Conservation (phyloP, 1,140 invertebrate genomes). For the Neocloeon triangulifer region DNA sequence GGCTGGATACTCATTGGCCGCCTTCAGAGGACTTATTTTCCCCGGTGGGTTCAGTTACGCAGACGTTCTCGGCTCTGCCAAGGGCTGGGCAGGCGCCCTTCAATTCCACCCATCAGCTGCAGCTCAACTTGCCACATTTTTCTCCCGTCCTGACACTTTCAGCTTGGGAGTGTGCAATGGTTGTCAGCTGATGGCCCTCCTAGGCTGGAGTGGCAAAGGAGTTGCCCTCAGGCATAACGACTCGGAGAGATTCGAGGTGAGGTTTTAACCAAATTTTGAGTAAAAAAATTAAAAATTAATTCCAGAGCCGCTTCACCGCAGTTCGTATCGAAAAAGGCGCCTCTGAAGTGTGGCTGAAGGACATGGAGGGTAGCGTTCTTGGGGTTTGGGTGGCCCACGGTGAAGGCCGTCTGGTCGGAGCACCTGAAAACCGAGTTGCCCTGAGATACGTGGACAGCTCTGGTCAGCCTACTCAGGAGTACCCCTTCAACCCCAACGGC, state of each 20-base stretch:
- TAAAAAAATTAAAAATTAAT: too few species aligned
- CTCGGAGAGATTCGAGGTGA: slow-evolving; percentile 81
- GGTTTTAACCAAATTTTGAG: too few species aligned
- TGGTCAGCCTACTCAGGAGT: slow-evolving; percentile 46
- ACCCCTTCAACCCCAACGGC: slow-evolving; percentile 90
- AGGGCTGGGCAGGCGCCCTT: slow-evolving; percentile 90
- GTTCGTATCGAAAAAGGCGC: slow-evolving; percentile 49
- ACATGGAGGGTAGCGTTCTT: slow-evolving; percentile 61
- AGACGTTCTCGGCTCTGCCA: slow-evolving; percentile 89
- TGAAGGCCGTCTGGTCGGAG: slow-evolving; percentile 35
- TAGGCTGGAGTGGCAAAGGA: slow-evolving; percentile 55
- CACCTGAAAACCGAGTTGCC: slow-evolving; percentile 25
- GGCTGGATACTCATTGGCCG: slow-evolving; percentile 39
- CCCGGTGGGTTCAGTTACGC: slow-evolving; percentile 97
- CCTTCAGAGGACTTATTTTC: slow-evolving; percentile 76
- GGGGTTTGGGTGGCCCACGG: slow-evolving; percentile 96
- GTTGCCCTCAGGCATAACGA: slow-evolving; percentile 64
- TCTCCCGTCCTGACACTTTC: slow-evolving; percentile 56
- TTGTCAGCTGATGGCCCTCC: slow-evolving; percentile 79
- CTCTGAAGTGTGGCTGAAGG: slow-evolving; percentile 67
- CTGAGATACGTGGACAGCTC: slow-evolving; percentile 68
- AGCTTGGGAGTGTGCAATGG: slow-evolving; percentile 95
- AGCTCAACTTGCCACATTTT: slow-evolving; percentile 52
- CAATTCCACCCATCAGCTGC: slow-evolving; percentile 39
- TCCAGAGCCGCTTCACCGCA: slow-evolving; percentile 71